Evolutionary conservation across 2,113 vertebrate species (phyloP).

Genomic region (Mastomys natalensis): DNA sequence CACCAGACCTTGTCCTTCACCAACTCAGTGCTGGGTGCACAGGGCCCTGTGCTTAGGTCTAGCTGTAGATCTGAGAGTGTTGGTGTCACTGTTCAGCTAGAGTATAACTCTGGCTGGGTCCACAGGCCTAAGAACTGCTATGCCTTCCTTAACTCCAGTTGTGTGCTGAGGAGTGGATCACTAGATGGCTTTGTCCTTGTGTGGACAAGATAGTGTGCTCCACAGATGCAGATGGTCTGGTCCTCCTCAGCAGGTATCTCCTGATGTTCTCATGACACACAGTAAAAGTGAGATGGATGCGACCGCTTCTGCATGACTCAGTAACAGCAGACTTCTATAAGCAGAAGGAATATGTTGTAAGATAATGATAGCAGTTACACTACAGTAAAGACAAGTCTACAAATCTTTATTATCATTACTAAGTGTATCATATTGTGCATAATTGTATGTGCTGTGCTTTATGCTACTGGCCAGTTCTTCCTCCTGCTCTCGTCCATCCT

Average conservation of each 20-base stretch:
- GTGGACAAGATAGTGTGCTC: neutral
- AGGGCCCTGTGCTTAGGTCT: neutral
- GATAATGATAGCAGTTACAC: neutral
- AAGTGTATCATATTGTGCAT: too few relatives aligned
- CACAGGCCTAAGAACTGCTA: neutral
- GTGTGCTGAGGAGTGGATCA: neutral
- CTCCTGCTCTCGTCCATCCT: neutral
- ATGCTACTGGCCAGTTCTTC: neutral
- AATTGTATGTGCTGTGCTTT: neutral
- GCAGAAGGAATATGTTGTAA: neutral
- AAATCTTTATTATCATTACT: neutral
- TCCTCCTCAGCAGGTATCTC: neutral
- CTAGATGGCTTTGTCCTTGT: too few relatives aligned
- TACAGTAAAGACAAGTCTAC: neutral
- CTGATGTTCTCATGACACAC: neutral
- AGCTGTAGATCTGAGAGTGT: neutral
- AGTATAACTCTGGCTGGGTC: neutral
- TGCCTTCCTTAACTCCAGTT: neutral
- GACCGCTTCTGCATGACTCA: neutral
- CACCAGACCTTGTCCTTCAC: accelerated
- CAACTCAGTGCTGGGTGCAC: neutral
- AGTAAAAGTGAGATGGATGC: neutral
- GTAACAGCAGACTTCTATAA: neutral
- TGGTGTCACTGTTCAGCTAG: neutral
- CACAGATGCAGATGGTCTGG: too few relatives aligned